Conservation (phyloP, 2,797 vertebrate genomes). For the Bovichtus diacanthus region DNA sequence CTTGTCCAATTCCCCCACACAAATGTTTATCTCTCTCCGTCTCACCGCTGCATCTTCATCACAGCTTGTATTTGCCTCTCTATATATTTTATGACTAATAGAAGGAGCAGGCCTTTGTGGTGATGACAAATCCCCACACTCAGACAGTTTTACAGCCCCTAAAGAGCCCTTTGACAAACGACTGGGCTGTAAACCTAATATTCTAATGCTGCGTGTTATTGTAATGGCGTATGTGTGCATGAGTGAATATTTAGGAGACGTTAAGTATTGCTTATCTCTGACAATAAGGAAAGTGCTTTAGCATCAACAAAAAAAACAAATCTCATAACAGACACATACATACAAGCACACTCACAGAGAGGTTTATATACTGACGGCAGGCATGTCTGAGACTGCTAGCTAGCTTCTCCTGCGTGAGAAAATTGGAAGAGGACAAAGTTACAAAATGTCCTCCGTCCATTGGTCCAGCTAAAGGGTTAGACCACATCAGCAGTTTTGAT, state of each 20-base stretch:
- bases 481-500: too few species aligned
- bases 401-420: background rate
- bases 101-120: slow-evolving; percentile 89
- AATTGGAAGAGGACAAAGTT: background rate
- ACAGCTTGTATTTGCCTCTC: slow-evolving; percentile 79
- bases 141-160: slow-evolving; percentile 94
- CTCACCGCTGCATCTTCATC: slow-evolving; percentile 65
- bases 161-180: slow-evolving; percentile 92
- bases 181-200: slow-evolving; percentile 92
- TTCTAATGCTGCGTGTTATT: slow-evolving; percentile 88
- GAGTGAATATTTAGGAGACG: slow-evolving; percentile 88
- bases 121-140: slow-evolving; percentile 90
- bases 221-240: slow-evolving; percentile 62
- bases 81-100: slow-evolving; percentile 93
- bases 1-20: slow-evolving; percentile 21
- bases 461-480: background rate
- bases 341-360: background rate
- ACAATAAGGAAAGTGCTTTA: slow-evolving; percentile 88
- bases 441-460: background rate
- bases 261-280: slow-evolving; percentile 88
- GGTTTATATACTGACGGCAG: slow-evolving; percentile 37
- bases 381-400: background rate
- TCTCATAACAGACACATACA: slow-evolving; percentile 18
- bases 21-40: slow-evolving; percentile 33
- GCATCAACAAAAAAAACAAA: slow-evolving; percentile 58